Evolutionary conservation across 2,797 vertebrate species (phyloP).

Genomic region (Macroramphosus scolopax): DNA sequence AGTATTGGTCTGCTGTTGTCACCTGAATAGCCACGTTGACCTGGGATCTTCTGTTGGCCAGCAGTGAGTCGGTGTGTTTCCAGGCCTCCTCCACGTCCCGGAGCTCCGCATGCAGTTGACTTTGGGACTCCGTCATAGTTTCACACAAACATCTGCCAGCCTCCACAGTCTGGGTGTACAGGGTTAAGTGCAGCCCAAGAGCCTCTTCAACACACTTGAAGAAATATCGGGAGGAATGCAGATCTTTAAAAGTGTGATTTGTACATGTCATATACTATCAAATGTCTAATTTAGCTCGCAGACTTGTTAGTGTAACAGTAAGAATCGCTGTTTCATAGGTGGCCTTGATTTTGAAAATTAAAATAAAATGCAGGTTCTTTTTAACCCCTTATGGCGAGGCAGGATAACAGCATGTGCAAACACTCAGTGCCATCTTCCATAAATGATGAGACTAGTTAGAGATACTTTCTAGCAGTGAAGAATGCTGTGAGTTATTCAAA

Average conservation of each 20-base stretch:
- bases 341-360: too few species aligned
- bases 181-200: conserved; percentile 66
- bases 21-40: conserved; percentile 78
- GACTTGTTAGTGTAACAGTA: background rate
- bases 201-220: conserved; percentile 75
- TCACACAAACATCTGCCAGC: conserved; percentile 70
- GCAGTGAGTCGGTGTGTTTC: conserved; percentile 63
- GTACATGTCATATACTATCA: background rate
- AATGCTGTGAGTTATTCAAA: too few species aligned
- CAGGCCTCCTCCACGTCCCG: conserved; percentile 76
- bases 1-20: conserved; percentile 3
- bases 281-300: background rate
- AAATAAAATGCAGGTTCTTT: too few species aligned
- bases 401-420: too few species aligned
- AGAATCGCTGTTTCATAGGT: background rate
- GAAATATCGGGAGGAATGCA: conserved; percentile 7
- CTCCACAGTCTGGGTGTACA: conserved; percentile 72
- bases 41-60: conserved; percentile 64
- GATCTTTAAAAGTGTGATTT: background rate
- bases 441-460: too few species aligned
- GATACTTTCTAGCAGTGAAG: too few species aligned
- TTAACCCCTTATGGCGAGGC: too few species aligned
- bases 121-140: conserved; percentile 32
- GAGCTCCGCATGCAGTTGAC: conserved; percentile 72
- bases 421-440: too few species aligned